Base-by-base conservation (phyloP, 1,140 invertebrate genomes). In the Drosophila obscura region DNA sequence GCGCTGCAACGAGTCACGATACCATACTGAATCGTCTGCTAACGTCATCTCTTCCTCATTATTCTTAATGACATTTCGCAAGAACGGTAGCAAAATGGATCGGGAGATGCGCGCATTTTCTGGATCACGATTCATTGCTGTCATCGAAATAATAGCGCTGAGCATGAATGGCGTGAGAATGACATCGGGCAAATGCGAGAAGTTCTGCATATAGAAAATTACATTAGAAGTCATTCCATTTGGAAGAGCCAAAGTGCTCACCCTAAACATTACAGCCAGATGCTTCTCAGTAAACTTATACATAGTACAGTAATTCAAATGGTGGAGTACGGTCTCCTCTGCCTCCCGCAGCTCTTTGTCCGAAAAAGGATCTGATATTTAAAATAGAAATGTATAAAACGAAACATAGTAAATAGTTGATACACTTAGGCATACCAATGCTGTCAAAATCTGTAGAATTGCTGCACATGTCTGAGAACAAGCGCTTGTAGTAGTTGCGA, bases 361-460 rank as follows among this genome's bases (percentile, higher is more conserved):
- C 16, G 82, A 84, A 46, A 81, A 89, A 6, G 61, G 66, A 77
- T 92, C 92, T 93, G 35, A 13, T 35, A 9, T 4, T 39, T 11
- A 31, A 7, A 26, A 7, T 8, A 26, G 7, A 16, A 11, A 39
- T 5, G 19, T 7, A 19, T 44, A 15, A 2, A 39, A n/a, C 19
- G 19, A 6, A 0, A 39, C 1, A 9, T 4, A 13, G 13, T 0
- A 24, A 41, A 16, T 3, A 1, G 11, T 28, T 31, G 5, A 15
- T 13, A 9, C 31, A 24, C 19, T 7, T 0, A 24, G 8, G 22
- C 55, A 8, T 2, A 76, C 92, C 92, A 66, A 93, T 93, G 44
- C 80, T 83, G 73, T 93, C 92, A 7, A 92, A 78, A 61, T 92
- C 89, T 4, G 84, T 83, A n/a, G 77, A 90, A 28, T 91, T 88